Evolutionary conservation across 2,113 vertebrate species (phyloP).

Genomic region (Scophthalmus maximus): DNA sequence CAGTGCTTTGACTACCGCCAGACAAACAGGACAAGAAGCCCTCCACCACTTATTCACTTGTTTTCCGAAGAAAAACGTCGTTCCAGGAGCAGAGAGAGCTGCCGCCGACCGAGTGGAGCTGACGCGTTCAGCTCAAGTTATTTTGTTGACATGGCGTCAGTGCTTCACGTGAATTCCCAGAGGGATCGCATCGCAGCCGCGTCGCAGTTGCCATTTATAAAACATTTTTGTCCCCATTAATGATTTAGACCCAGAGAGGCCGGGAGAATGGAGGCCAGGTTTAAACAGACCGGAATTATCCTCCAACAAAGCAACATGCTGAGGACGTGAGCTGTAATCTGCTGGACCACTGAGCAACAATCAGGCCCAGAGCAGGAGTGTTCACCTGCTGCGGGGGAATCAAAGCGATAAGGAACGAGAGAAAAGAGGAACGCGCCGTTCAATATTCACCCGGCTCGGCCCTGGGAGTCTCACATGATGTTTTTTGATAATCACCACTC

Average conservation of each 20-base stretch:
- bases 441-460: constrained; percentile 60
- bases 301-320: constrained; percentile 32
- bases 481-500: constrained; percentile 66
- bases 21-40: not conserved
- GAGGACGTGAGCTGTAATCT: constrained; percentile 38
- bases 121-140: not conserved
- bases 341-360: constrained; percentile 50
- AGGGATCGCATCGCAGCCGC: not conserved
- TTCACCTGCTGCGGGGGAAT: constrained; percentile 62
- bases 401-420: too few relatives aligned
- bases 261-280: not conserved
- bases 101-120: not conserved
- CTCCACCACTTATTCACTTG: not conserved
- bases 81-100: not conserved
- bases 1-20: not conserved
- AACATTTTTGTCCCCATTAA: constrained; percentile 1
- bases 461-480: constrained; percentile 42
- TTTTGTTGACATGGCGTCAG: not conserved
- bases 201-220: not conserved
- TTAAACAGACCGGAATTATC: not conserved
- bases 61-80: not conserved
- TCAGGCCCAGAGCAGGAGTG: constrained; percentile 56
- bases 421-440: constrained; percentile 24
- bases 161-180: not conserved
- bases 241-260: not conserved